A percentile compares a stretch with the other conserved stretches of the same genome.
Evolutionary conservation across 2,888 invertebrate species (phyloP).

Genomic region (Cecidostiba fungosa): DNA sequence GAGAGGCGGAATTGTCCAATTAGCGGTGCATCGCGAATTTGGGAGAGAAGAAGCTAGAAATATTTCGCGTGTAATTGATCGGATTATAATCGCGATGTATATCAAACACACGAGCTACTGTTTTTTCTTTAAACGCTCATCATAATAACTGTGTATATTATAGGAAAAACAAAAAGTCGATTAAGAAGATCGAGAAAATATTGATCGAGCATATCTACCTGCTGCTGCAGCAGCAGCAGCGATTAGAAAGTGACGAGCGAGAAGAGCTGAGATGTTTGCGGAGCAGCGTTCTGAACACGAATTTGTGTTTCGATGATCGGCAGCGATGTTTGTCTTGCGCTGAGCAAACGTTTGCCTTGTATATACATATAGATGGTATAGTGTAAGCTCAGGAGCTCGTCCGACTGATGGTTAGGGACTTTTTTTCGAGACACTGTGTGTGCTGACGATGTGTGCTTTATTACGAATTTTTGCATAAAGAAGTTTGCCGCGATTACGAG

Average conservation of each 20-base stretch:
- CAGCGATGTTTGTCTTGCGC: constrained; percentile 46
- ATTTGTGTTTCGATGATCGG: constrained; percentile 32
- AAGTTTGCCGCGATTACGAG: too few relatives aligned
- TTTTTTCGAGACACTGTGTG: not conserved
- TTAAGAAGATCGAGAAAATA: constrained; percentile 24
- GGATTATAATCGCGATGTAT: not conserved
- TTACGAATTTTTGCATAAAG: too few relatives aligned
- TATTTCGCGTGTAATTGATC: not conserved
- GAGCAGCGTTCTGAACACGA: not conserved
- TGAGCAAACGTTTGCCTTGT: constrained; percentile 46
- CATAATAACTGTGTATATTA: not conserved
- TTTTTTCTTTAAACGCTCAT: not conserved
- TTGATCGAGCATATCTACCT: constrained; percentile 41
- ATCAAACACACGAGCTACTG: not conserved
- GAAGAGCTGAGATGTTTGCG: constrained; percentile 20
- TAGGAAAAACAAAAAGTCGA: not conserved
- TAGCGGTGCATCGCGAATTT: not conserved
- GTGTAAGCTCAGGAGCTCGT: not conserved
- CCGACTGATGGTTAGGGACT: not conserved
- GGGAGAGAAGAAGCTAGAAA: not conserved
- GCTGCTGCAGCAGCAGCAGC: not conserved
- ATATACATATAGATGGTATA: not conserved
- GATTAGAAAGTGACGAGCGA: constrained; percentile 50
- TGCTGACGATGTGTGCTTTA: not conserved
- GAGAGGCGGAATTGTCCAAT: constrained; percentile 16